Evolutionary conservation across 2,797 vertebrate species (phyloP).

Genomic region (Periophthalmus magnuspinnatus): DNA sequence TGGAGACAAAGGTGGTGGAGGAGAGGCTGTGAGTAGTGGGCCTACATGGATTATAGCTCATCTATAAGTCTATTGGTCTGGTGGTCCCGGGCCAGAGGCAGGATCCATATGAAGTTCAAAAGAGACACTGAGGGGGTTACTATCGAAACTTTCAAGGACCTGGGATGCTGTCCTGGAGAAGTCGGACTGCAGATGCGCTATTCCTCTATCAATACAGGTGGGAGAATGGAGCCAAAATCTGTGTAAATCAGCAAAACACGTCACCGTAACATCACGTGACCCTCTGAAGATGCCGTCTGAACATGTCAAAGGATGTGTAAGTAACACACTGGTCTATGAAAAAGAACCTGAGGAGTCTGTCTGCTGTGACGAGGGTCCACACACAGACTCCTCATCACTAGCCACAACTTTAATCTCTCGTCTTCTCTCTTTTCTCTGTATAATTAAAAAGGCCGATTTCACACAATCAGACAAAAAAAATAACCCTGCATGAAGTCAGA

Average conservation of each 20-base stretch:
- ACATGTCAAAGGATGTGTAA: too few relatives aligned
- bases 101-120: conserved; percentile 66
- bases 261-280: too few relatives aligned
- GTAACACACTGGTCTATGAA: too few relatives aligned
- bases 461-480: neutral
- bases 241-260: too few relatives aligned
- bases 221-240: too few relatives aligned
- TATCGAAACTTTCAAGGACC: too few relatives aligned
- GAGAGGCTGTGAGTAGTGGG: conserved; percentile 41
- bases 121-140: conserved; percentile 32
- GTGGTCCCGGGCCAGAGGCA: conserved; percentile 39
- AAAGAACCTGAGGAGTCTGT: neutral
- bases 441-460: neutral
- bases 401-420: neutral
- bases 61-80: conserved; percentile 59
- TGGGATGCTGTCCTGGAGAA: too few relatives aligned
- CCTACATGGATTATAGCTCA: conserved; percentile 62
- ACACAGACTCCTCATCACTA: conserved; percentile 6
- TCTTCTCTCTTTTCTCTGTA: too few relatives aligned
- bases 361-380: conserved; percentile 20
- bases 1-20: conserved; percentile 42
- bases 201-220: too few relatives aligned
- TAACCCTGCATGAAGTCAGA: neutral
- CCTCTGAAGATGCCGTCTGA: too few relatives aligned
- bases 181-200: too few relatives aligned